phyloP scores from a whole-genome alignment of 2,888 invertebrate genomes.

The Unio pictorum region DNA sequence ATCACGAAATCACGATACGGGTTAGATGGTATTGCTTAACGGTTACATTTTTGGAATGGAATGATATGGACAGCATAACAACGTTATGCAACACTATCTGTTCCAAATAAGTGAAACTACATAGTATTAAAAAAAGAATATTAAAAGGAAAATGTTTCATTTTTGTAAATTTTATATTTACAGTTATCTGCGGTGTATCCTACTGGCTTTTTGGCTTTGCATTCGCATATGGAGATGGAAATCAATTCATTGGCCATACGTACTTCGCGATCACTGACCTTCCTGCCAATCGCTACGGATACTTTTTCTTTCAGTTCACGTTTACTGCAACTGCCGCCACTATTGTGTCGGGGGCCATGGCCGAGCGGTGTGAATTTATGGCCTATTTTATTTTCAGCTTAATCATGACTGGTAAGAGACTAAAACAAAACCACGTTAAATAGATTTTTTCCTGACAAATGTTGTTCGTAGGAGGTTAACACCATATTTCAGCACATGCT shows the following conservation, averaged over 20 bases:
- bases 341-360: conserved; percentile 75
- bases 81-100: no score
- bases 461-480: no score
- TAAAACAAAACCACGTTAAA: no score
- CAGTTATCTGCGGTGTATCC: conserved; percentile 53
- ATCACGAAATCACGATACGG: no score
- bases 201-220: conserved; percentile 58
- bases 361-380: conserved; percentile 75
- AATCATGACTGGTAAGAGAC: conserved; percentile 72
- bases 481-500: no score
- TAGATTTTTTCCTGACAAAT: no score
- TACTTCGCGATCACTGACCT: conserved; percentile 49
- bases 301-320: conserved; percentile 75
- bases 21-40: no score
- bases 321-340: conserved; percentile 76
- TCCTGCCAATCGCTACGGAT: conserved; percentile 39
- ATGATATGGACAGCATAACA: no score
- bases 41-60: no score
- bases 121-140: no score
- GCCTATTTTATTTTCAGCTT: conserved; percentile 75
- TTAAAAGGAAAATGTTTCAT: no score
- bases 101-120: no score
- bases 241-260: conserved; percentile 70
- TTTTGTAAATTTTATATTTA: conserved; percentile 2
- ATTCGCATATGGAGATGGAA: conserved; percentile 54